Percentiles rank a stretch among this genome's conserved stretches.
phyloP scores from a whole-genome alignment of 23 tunicate genomes.

The Pegea sp. region DNA sequence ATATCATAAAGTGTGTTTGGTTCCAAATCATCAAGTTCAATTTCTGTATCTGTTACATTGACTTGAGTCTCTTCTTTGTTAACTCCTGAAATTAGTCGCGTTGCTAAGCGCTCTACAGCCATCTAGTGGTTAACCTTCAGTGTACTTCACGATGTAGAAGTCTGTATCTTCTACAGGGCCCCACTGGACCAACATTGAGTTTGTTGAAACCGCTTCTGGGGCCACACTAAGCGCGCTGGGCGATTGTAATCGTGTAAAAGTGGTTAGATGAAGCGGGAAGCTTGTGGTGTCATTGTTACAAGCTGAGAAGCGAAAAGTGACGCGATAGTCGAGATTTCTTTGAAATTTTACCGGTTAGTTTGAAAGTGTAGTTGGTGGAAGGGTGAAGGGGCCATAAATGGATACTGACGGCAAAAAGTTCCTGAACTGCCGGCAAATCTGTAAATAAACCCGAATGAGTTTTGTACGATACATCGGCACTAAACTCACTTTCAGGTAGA shows the following conservation, averaged over 20 bases:
- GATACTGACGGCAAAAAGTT: neutral
- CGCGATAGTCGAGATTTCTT: neutral
- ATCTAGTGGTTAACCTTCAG: too few relatives aligned
- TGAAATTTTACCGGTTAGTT: conserved; percentile 20
- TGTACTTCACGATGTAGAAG: conserved; percentile 25
- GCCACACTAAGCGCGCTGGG: conserved; percentile 29
- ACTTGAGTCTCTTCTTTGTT: too few relatives aligned
- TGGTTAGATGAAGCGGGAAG: conserved; percentile 22
- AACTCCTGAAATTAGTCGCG: too few relatives aligned
- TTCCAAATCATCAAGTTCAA: conserved; percentile 15
- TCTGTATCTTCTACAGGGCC: conserved; percentile 28
- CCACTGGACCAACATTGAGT: conserved; percentile 37
- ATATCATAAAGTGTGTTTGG: conserved; percentile 68
- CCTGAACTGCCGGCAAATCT: conserved; percentile 1
- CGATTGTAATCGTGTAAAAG: conserved; percentile 35
- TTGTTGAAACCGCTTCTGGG: conserved; percentile 36
- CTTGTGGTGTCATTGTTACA: conserved; percentile 52
- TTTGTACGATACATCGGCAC: neutral
- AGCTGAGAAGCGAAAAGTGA: conserved; percentile 13
- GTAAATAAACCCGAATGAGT: too few relatives aligned
- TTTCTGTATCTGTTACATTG: conserved; percentile 18
- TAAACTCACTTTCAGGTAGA: neutral
- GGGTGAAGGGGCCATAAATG: conserved; percentile 10
- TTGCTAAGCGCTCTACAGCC: too few relatives aligned
- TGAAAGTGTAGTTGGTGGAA: conserved; percentile 58